A percentile compares a stretch with the other conserved stretches of the same genome.
Conservation (phyloP, 2,113 vertebrate genomes). For the Dipodomys stephensi region DNA sequence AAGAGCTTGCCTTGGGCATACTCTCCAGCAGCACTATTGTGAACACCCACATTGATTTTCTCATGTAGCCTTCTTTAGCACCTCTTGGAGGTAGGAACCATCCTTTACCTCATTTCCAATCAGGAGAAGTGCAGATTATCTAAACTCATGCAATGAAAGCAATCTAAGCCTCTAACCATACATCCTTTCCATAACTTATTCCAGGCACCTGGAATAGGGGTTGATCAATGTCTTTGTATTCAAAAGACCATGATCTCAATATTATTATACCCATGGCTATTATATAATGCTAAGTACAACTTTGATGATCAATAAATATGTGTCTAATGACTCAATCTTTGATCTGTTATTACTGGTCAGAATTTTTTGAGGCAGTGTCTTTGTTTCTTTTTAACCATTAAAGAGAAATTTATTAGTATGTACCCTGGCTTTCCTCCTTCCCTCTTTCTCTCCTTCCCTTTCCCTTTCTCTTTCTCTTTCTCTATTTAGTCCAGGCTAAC, state of each 20-base stretch:
- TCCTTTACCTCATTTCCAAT: neutral
- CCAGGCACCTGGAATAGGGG: no score
- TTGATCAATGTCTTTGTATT: constrained; percentile 27
- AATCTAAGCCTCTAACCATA: neutral
- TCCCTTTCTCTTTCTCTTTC: no score
- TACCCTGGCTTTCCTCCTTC: neutral
- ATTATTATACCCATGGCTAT: neutral
- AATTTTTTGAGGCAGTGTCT: neutral
- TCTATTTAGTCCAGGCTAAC: neutral
- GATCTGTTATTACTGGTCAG: neutral
- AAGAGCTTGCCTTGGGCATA: neutral
- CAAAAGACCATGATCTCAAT: neutral
- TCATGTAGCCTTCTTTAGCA: neutral
- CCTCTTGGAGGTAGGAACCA: neutral
- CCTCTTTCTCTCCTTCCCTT: no score
- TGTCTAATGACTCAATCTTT: constrained; percentile 26
- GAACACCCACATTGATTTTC: neutral
- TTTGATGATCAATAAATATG: constrained; percentile 33
- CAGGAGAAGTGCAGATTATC: neutral
- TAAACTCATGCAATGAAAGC: neutral
- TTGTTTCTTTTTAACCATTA: constrained; percentile 31
- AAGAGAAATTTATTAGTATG: constrained; percentile 16
- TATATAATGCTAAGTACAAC: neutral
- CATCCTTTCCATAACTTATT: no score
- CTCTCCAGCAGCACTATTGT: neutral